A percentile compares a stretch with the other conserved stretches of the same genome.
These are phyloP conservation scores for Myrmophylax atrothorax DNA, from an alignment of 2,113 vertebrate species.

Conservation along the genomic window DNA sequence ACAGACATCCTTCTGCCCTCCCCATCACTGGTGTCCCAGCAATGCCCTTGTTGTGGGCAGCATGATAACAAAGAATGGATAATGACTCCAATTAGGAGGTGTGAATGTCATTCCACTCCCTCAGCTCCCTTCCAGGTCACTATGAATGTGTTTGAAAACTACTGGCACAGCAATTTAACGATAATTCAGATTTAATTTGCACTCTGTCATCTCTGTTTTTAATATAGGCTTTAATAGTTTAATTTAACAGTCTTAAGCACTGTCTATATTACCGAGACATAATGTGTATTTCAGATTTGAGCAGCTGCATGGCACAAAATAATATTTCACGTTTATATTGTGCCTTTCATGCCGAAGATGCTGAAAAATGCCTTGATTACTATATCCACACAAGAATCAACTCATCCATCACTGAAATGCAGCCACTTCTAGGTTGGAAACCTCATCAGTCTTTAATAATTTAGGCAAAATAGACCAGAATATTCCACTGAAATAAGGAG, in stretches of 20 bases:
- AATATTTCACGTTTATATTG: slow-evolving; percentile 56
- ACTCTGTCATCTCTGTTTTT: slow-evolving; percentile 57
- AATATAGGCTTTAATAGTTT: slow-evolving; percentile 55
- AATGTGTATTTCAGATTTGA: slow-evolving; percentile 52
- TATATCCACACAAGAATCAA: slow-evolving; percentile 40
- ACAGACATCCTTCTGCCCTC: neutral
- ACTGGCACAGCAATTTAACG: slow-evolving; percentile 42
- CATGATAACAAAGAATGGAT: neutral
- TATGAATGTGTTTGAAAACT: slow-evolving; percentile 39
- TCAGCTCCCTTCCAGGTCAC: slow-evolving; percentile 36
- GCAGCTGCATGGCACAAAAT: slow-evolving; percentile 41
- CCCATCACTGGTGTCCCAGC: neutral
- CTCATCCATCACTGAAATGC: slow-evolving; percentile 50
- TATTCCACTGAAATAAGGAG: neutral
- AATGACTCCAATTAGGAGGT: slow-evolving; percentile 48
- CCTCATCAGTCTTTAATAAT: slow-evolving; percentile 49
- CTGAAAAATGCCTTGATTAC: slow-evolving; percentile 37
- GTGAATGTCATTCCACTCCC: slow-evolving; percentile 47
- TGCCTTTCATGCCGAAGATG: slow-evolving; percentile 1
- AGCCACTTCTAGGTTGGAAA: slow-evolving; percentile 38
- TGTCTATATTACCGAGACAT: slow-evolving; percentile 50
- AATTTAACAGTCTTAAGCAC: slow-evolving; percentile 62
- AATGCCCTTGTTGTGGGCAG: slow-evolving; percentile 31
- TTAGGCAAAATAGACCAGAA: slow-evolving; percentile 27
- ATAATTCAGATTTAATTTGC: slow-evolving; percentile 67